phyloP scores from a whole-genome alignment of 1,140 invertebrate genomes.

The Teleogryllus occipitalis region DNA sequence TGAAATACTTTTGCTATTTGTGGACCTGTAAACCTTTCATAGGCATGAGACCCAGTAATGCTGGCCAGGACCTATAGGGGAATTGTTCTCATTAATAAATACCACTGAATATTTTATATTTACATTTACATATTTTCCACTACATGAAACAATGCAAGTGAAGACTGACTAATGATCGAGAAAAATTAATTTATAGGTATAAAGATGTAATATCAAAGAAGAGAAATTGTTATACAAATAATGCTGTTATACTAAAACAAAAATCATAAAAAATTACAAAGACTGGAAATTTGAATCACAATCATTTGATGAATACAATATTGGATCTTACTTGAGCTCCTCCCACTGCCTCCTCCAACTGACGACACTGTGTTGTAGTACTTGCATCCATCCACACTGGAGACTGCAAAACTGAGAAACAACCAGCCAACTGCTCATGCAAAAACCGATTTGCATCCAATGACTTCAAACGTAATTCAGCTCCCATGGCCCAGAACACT shows the following conservation, averaged over 20 bases:
- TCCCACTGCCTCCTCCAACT: conserved; percentile 71
- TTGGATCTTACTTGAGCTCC: conserved; percentile 52
- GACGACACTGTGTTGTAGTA: conserved; percentile 67
- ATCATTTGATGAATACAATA: neutral
- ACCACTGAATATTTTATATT: neutral
- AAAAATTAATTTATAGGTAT: no score
- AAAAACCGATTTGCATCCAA: conserved; percentile 69
- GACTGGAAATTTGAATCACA: no score
- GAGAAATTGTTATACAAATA: no score
- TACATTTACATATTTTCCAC: no score
- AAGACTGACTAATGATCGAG: no score
- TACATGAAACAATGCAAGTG: no score
- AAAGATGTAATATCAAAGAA: no score
- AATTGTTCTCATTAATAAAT: neutral
- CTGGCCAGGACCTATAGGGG: conserved; percentile 58
- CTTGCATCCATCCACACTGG: conserved; percentile 97
- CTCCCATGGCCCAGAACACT: conserved; percentile 82
- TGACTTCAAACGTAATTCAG: conserved; percentile 50
- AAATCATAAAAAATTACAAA: no score
- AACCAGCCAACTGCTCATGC: conserved; percentile 68
- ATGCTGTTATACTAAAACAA: no score
- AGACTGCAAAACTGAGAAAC: conserved; percentile 71
- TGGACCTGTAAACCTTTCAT: conserved; percentile 86
- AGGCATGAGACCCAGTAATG: conserved; percentile 85
- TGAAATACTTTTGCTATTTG: conserved; percentile 86